Base-by-base conservation (phyloP, 2,888 invertebrate genomes). In the Cerastoderma edule region DNA sequence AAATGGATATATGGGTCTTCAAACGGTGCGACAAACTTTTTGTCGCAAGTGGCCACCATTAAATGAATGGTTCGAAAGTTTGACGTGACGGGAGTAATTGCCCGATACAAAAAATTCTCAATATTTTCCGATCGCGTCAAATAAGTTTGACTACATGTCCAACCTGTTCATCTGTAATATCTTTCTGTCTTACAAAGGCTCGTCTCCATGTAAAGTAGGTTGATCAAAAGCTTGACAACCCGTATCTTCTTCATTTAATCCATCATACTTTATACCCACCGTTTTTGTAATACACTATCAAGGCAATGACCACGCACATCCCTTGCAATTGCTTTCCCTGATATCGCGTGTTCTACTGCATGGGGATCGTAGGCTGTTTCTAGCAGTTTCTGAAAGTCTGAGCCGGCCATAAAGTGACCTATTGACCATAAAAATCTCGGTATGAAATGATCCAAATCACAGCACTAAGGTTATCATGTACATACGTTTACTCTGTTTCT, bases 341-440 rank as follows among this genome's bases (percentile, higher is more conserved):
- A 70, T 24, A 87, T 57, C 69, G 84, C 82, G 53, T 85, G 80
- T n/a, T 69, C 44, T 3, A 87, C 84, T 44, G 72, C 65, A 60
- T 78, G 68, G 32, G 64, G 50, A 27, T 67, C 72, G 53, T 68
- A 78, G 1, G 68, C 28, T 10, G 66, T 48, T 56, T 75, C 60
- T 5, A 78, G 24, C 22, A 64, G 28, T 39, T 78, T 72, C 30
- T 71, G 48, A 6, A 75, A 54, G 5, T 75, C 72, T 35, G 71
- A 56, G 13, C 67, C 67, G 5, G 19, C 19, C 66, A 78, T 71
- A 24, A 75, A 6, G 65, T 72, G 56, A 2, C 75, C 69, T 24
- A 83, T 87, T 30, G 65, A 71, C 24, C 86, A 83, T n/a, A 86
- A 50, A 56, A 85, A 85, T 57, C 81, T 74, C 57, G 6, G 71